Conservation (phyloP, 1,140 invertebrate species). For the Fopius arisanus region DNA sequence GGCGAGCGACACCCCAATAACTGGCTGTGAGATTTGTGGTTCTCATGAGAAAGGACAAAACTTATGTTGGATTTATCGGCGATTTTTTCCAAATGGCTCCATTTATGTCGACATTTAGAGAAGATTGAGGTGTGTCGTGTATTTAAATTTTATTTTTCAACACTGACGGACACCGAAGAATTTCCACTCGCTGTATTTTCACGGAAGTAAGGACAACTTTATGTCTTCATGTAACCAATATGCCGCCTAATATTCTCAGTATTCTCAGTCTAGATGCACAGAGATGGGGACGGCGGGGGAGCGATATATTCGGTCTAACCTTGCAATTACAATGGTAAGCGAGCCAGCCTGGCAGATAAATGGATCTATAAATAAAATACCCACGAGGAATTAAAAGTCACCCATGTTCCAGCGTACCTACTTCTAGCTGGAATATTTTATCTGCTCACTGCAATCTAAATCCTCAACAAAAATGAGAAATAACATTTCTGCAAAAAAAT, state of each 20-base stretch:
- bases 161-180: neutral
- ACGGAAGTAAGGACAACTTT: neutral
- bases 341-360: constrained; percentile 16
- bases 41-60: constrained; percentile 37
- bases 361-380: constrained; percentile 25
- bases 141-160: neutral
- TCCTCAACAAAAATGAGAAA: too few species aligned
- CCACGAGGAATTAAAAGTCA: constrained; percentile 22
- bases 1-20: constrained; percentile 46
- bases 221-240: neutral
- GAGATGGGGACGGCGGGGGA: neutral
- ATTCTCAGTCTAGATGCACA: neutral
- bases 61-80: constrained; percentile 47
- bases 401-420: neutral
- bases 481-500: too few species aligned
- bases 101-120: neutral
- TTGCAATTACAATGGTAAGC: constrained; percentile 17
- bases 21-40: constrained; percentile 47
- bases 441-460: neutral
- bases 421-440: neutral
- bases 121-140: neutral
- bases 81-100: constrained; percentile 16
- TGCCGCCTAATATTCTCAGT: neutral
- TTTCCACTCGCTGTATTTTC: neutral
- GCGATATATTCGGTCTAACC: constrained; percentile 11